Percentiles rank a stretch among this genome's conserved stretches.
Conservation (phyloP, 2,113 vertebrate species). For the Periophthalmodon schlosseri region DNA sequence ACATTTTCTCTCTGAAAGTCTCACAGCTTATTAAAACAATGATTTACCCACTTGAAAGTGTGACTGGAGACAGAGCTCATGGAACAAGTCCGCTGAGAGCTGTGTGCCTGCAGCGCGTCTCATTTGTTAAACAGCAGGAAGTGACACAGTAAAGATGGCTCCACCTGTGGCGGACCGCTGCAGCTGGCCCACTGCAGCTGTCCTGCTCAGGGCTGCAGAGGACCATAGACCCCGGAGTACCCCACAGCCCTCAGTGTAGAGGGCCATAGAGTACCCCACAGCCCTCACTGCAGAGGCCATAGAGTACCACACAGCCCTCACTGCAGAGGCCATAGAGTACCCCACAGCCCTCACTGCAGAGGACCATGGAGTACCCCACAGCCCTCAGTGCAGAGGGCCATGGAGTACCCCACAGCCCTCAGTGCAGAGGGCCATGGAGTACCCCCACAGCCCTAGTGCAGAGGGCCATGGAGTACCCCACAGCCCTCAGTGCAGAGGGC, state of each 20-base stretch:
- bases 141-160: slow-evolving; percentile 54
- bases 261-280: too few relatives aligned
- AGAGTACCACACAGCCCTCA: too few relatives aligned
- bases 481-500: not conserved
- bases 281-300: too few relatives aligned
- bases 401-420: not conserved
- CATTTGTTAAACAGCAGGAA: slow-evolving; percentile 69
- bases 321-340: slow-evolving; percentile 19
- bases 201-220: slow-evolving; percentile 18
- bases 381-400: not conserved
- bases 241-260: too few relatives aligned
- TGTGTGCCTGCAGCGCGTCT: slow-evolving; percentile 48
- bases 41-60: slow-evolving; percentile 47
- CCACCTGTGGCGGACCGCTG: slow-evolving; percentile 52
- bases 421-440: slow-evolving; percentile 21
- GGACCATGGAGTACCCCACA: not conserved
- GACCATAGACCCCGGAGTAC: too few relatives aligned
- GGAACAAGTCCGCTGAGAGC: slow-evolving; percentile 37
- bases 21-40: slow-evolving; percentile 39
- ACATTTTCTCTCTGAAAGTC: slow-evolving; percentile 1
- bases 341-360: not conserved
- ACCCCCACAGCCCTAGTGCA: not conserved
- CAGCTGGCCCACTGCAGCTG: not conserved
- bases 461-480: not conserved
- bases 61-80: slow-evolving; percentile 35